Conservation (phyloP, 2,888 invertebrate genomes). For the Eurytoma adleriae region DNA sequence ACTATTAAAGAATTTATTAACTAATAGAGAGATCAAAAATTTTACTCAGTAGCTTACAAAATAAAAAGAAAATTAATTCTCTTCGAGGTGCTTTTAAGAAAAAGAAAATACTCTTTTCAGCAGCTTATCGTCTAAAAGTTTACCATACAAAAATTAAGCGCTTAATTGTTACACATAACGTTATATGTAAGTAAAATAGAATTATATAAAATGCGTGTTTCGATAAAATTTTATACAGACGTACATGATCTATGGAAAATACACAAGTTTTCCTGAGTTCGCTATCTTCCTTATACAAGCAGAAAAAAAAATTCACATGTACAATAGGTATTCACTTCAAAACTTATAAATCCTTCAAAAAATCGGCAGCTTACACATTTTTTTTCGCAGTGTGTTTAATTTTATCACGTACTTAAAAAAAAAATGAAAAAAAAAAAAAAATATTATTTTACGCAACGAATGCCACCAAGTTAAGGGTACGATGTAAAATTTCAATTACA, state of each 20-base stretch:
- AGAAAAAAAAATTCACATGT: conserved; percentile 50
- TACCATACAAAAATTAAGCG: conserved; percentile 23
- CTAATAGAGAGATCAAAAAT: conserved; percentile 50
- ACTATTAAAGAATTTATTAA: conserved; percentile 42
- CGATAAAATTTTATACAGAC: conserved; percentile 41
- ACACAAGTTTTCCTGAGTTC: conserved; percentile 28
- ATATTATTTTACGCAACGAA: conserved; percentile 1
- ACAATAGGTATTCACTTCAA: conserved; percentile 61
- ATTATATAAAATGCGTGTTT: conserved; percentile 32
- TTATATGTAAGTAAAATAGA: conserved; percentile 29
- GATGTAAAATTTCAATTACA: background rate
- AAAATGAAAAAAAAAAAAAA: background rate
- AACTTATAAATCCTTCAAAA: conserved; percentile 45
- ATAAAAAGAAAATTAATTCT: conserved; percentile 11
- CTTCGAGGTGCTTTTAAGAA: conserved; percentile 5
- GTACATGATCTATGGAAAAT: conserved; percentile 46
- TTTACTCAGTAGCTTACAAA: conserved; percentile 21
- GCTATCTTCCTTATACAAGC: conserved; percentile 24
- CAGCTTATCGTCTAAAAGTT: conserved; percentile 15
- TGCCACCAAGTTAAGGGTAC: conserved; percentile 35
- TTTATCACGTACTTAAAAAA: conserved; percentile 1
- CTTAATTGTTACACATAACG: conserved; percentile 51
- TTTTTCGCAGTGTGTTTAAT: conserved; percentile 17
- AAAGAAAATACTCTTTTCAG: conserved; percentile 41
- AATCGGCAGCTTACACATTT: conserved; percentile 31